Evolutionary conservation across 2,888 invertebrate species (phyloP), one percentile per base, ranked within the genome.

Genomic region (Yponomeuta plumbellus): DNA sequence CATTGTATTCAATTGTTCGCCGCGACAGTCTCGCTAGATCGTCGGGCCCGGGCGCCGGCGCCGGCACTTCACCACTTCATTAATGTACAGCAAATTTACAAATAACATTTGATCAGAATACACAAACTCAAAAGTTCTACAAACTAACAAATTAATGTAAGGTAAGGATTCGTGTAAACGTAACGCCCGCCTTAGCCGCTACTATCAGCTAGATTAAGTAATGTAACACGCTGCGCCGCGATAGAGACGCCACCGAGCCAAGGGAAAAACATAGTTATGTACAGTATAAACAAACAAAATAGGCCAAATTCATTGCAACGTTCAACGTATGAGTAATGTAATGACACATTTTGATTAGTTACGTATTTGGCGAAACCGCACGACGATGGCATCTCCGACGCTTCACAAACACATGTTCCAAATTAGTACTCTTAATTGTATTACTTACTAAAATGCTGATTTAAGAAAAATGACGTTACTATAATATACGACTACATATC

Each of bases 71-170:
- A 21, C 13, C 72, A 77, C 77, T n/a, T 76, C 70, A 75, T 80
- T 79, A 83, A 84, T 88, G 85, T 89, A 88, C 88, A 88, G 76
- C 83, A 84, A 85, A 88, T 88, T 87, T 88, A 89, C 88, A 88
- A 65, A 87, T 84, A 86, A 86, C 83, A 80, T 86, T 89, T 87
- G 86, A 88, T 88, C 87, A 83, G 82, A 83, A 85, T 86, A 85
- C 85, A 83, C 84, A 87, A 88, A 88, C 87, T 87, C 86, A 85
- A 86, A 84, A 78, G 61, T 61, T 83, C 84, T 88, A 87, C 73
- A 84, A 59, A 84, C 85, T 88, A 88, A 52, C 44, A 84, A 80
- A 78, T 80, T 84, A 81, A 80, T 77, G 78, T 85, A 83, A 83
- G 78, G 82, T 85, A 85, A 83, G 80, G 83, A 83, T 52, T 83